Evolutionary conservation across 2,113 vertebrate species (phyloP).

Genomic region (Genyomyrus donnyi): DNA sequence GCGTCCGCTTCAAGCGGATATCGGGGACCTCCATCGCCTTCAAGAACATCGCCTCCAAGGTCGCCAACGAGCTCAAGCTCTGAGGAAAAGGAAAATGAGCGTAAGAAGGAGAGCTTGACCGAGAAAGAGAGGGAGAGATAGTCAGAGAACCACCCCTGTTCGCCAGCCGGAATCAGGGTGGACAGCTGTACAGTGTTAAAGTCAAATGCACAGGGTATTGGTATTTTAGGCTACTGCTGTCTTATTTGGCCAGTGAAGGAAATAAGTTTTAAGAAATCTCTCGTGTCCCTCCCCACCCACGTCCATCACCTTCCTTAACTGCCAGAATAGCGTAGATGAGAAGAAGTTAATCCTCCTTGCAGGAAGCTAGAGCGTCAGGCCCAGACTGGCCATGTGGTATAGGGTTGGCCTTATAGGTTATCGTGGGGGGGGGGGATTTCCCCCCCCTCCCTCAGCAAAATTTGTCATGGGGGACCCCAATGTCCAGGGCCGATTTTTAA

Average conservation of each 20-base stretch:
- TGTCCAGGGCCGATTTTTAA: not conserved
- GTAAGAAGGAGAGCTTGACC: not conserved
- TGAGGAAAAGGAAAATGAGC: constrained; percentile 61
- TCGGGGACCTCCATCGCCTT: constrained; percentile 94
- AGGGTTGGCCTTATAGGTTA: not conserved
- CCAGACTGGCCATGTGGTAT: not conserved
- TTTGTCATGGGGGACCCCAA: not conserved
- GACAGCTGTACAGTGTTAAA: constrained; percentile 61
- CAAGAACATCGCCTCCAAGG: constrained; percentile 98
- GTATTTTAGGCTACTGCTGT: constrained; percentile 43
- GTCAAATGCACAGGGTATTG: constrained; percentile 80
- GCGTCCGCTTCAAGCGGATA: constrained; percentile 95
- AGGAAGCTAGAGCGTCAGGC: constrained; percentile 73
- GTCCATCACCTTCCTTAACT: constrained; percentile 31
- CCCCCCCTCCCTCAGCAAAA: too few species aligned
- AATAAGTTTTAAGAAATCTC: constrained; percentile 25
- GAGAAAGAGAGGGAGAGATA: constrained; percentile 42
- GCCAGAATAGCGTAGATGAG: constrained; percentile 53
- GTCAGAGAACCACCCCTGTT: constrained; percentile 25
- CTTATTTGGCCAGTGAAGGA: constrained; percentile 55
- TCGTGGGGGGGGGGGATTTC: not conserved
- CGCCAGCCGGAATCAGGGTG: constrained; percentile 65
- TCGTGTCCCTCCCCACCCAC: constrained; percentile 23
- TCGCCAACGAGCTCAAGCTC: constrained; percentile 96
- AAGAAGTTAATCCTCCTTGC: constrained; percentile 71